phyloP scores from a whole-genome alignment of 2,797 vertebrate genomes.

The Rhinoraja longicauda region DNA sequence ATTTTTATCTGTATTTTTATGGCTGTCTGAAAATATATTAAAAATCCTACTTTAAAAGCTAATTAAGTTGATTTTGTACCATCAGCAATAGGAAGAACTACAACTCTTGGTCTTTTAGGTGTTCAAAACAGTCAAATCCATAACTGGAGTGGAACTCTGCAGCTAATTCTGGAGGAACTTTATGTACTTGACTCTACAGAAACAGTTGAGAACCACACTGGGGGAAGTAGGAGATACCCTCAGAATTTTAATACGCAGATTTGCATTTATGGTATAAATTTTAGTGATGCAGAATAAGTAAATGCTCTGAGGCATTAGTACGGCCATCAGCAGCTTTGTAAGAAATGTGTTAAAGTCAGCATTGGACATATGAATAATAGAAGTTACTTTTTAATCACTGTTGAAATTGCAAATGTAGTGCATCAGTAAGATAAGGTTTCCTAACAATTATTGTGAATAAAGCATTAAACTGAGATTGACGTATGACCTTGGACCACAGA shows the following conservation, averaged over 20 bases:
- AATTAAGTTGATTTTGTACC: background rate
- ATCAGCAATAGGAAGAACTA: background rate
- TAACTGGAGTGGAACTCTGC: background rate
- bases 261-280: conserved; percentile 7
- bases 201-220: background rate
- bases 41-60: background rate
- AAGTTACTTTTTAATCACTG: conserved; percentile 34
- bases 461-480: background rate
- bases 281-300: conserved; percentile 9
- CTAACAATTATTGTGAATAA: conserved; percentile 5
- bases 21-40: background rate
- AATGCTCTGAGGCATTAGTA: background rate
- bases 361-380: conserved; percentile 29
- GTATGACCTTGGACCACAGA: conserved; percentile 5
- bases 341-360: conserved; percentile 36
- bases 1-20: background rate
- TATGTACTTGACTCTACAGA: no score
- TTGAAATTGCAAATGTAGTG: conserved; percentile 17
- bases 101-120: background rate
- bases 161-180: background rate
- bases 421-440: conserved; percentile 10
- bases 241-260: background rate
- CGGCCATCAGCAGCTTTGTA: conserved; percentile 28
- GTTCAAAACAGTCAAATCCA: conserved; percentile 5
- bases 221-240: background rate